Evolutionary conservation across 2,113 vertebrate species (phyloP), one percentile per base, ranked within the genome.

Genomic region (Seriola dumerili): DNA sequence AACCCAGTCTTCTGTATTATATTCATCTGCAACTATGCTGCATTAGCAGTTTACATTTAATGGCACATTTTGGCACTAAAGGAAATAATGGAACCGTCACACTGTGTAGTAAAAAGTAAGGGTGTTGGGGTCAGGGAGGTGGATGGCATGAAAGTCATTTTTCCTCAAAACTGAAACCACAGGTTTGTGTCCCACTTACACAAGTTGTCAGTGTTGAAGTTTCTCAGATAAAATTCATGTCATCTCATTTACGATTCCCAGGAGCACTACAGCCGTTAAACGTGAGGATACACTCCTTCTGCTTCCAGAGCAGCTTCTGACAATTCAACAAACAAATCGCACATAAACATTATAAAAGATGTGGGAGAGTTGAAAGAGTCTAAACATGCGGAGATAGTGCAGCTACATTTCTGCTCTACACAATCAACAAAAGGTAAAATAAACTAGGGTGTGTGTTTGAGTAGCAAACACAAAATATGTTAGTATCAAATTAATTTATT

Each of bases 211-310:
- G 34, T 21, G 23, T 29, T 58, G 10, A 75, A 62, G 5, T 52
- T 57, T 76, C 73, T 73, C 34, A 36, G 8, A 19, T 25, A 80
- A 66, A 86, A 75, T 66, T 40, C 44, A 80, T 55, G 23, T 23
- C 46, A 40, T 66, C 38, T 74, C 19, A 21, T 73, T 83, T 52
- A 62, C 59, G 11, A 71, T 63, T 75, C 72, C 72, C 58, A 61
- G 16, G 32, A 80, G 83, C 29, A 52, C 11, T 8, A 19, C 11
- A 7, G 29, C n/a, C 70, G 38, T n/a, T 38, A 42, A 78, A 63
- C 70, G 62, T 64, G 71, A 80, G 32, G 10, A 59, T 82, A 57
- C 63, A 70, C 62, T 23, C 44, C 63, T 74, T 78, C 72, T 76
- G 74, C 50, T 67, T 52, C 21, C 16, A 78, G 32, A 61, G 48